Percentiles rank a stretch among this genome's conserved stretches.
phyloP scores from a whole-genome alignment of 2,888 invertebrate species.

The Bugula neritina region DNA sequence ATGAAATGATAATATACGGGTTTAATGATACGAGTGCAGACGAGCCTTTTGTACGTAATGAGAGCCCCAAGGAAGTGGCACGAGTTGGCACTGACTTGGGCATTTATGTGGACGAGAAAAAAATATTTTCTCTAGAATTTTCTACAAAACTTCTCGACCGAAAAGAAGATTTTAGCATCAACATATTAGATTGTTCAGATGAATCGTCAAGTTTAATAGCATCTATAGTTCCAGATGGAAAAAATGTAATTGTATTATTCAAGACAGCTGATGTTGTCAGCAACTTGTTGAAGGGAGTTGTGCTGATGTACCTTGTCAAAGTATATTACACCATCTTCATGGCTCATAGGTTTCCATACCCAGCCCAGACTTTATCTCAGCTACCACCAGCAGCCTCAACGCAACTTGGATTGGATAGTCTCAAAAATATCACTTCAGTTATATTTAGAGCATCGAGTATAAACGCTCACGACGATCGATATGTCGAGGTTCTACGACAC shows the following conservation, averaged over 20 bases:
- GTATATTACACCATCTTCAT: background rate
- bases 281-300: background rate
- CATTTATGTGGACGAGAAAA: background rate
- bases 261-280: background rate
- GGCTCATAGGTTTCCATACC: background rate
- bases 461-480: background rate
- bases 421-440: background rate
- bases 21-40: background rate
- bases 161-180: background rate
- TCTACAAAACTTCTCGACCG: background rate
- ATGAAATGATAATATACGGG: background rate
- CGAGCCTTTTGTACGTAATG: background rate
- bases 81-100: background rate
- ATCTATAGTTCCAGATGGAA: background rate
- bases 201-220: background rate
- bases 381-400: background rate
- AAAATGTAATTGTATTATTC: background rate
- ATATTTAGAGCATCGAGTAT: background rate
- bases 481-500: background rate
- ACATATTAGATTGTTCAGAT: background rate
- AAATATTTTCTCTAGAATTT: background rate
- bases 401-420: background rate
- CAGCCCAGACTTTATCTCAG: background rate
- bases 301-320: background rate
- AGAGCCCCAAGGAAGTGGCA: background rate